Conservation (phyloP, 2,113 vertebrate species). For the Sula dactylatra region DNA sequence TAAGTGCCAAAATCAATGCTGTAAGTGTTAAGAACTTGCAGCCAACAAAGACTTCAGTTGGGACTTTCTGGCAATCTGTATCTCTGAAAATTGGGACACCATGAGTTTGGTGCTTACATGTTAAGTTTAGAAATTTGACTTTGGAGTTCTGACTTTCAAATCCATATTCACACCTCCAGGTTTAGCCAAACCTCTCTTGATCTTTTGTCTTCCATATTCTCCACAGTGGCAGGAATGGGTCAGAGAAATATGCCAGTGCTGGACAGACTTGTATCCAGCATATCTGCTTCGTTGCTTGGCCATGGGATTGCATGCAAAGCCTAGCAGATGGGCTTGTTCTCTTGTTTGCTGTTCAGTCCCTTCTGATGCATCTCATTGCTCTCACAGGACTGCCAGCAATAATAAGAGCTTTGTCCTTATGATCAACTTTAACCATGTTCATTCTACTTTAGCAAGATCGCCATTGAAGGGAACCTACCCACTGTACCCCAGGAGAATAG, state of each 20-base stretch:
- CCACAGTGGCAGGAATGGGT: neutral
- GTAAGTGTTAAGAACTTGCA: neutral
- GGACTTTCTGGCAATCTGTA: neutral
- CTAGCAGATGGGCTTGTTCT: neutral
- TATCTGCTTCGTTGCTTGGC: neutral
- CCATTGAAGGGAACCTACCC: neutral
- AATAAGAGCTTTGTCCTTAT: neutral
- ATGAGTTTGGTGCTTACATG: neutral
- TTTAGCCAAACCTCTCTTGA: neutral
- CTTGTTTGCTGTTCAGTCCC: neutral
- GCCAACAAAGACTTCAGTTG: neutral
- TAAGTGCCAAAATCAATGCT: neutral
- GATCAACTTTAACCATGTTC: neutral
- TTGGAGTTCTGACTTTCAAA: neutral
- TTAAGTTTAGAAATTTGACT: neutral
- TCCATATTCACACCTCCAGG: neutral
- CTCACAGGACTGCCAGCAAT: neutral
- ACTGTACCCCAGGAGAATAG: neutral
- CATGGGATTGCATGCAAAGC: neutral
- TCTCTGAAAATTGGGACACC: neutral
- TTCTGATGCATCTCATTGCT: neutral
- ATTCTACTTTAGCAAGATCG: neutral
- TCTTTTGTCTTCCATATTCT: neutral
- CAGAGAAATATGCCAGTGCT: neutral
- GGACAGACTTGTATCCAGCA: neutral